These are phyloP conservation scores for Acrobasis consociella DNA, from an alignment of 2,888 invertebrate genomes.

Conservation along the genomic window DNA sequence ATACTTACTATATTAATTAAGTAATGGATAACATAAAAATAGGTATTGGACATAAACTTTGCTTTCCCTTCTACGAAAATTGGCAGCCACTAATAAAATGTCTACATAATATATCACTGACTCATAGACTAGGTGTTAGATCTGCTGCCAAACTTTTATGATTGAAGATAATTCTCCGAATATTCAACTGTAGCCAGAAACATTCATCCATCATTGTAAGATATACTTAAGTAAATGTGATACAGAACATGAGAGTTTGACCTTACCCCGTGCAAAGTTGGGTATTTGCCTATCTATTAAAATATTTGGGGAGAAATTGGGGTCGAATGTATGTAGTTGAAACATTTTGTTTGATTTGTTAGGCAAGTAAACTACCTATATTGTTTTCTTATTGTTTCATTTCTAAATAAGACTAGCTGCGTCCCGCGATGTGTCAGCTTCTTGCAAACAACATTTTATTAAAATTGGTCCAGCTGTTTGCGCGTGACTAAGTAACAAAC, in stretches of 20 bases:
- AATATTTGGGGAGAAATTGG: background rate
- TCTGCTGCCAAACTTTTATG: constrained; percentile 16
- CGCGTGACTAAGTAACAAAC: no score
- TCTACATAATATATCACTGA: background rate
- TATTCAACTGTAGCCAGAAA: background rate
- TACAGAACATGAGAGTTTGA: background rate
- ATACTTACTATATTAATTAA: no score
- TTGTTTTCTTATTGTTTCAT: no score
- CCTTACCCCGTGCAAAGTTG: background rate
- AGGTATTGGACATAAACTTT: no score
- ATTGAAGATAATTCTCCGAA: constrained; percentile 1
- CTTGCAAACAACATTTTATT: no score
- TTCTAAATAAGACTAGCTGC: no score
- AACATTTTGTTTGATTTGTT: no score
- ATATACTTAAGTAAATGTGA: background rate
- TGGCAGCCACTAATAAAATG: background rate
- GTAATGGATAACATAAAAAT: no score
- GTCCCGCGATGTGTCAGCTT: no score
- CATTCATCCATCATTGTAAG: constrained; percentile 5
- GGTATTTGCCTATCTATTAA: background rate
- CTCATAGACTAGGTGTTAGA: background rate
- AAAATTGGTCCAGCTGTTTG: no score
- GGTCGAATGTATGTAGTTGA: no score
- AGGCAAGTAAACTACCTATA: no score
- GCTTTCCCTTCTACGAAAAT: background rate